phyloP scores from a whole-genome alignment of 2,113 vertebrate genomes.

The Rhinopithecus roxellana region DNA sequence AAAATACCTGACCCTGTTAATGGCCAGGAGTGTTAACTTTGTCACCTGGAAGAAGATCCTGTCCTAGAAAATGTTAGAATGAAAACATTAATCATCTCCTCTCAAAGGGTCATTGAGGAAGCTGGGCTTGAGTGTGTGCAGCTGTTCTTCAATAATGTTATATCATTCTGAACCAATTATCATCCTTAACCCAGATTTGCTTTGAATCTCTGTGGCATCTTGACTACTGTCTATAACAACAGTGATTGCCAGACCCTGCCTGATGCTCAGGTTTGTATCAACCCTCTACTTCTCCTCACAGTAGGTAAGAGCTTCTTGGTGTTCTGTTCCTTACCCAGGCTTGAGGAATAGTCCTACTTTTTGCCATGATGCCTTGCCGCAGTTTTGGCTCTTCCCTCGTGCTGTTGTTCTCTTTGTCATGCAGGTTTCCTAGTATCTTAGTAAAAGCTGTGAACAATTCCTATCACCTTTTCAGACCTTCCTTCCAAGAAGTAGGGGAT shows the following conservation, averaged over 20 bases:
- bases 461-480: background rate
- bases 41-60: background rate
- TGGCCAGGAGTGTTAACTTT: background rate
- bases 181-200: background rate
- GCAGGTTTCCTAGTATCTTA: background rate
- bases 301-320: background rate
- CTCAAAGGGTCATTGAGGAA: background rate
- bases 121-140: background rate
- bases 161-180: background rate
- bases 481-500: background rate
- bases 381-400: background rate
- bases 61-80: background rate
- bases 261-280: background rate
- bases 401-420: background rate
- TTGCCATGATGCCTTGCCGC: background rate
- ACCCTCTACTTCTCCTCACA: background rate
- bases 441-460: background rate
- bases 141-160: background rate
- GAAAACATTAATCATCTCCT: background rate
- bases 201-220: background rate
- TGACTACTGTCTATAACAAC: background rate
- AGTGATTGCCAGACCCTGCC: background rate
- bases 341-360: background rate
- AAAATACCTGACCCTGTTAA: background rate
- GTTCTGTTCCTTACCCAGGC: background rate